Conservation (phyloP, 2,888 invertebrate genomes). For the Slavum lentiscoides region DNA sequence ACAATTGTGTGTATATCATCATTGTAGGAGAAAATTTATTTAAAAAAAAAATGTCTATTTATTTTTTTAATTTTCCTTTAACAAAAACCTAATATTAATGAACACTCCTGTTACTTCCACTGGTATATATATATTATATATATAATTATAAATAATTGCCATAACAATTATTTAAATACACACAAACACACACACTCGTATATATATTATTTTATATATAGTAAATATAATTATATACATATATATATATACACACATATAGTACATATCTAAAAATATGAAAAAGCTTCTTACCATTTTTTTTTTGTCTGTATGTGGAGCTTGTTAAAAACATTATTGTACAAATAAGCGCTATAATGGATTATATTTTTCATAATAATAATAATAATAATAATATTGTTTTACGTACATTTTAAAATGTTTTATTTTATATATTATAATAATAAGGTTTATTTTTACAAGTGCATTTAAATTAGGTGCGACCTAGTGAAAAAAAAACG, state of each 20-base stretch:
- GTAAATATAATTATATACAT: not conserved
- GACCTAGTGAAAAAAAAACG: constrained; percentile 56
- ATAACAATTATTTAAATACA: constrained; percentile 21
- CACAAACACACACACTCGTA: not conserved
- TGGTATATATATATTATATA: constrained; percentile 41
- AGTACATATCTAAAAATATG: constrained; percentile 18
- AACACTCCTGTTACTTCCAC: constrained; percentile 53
- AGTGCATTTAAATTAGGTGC: constrained; percentile 51
- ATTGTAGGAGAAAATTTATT: constrained; percentile 48
- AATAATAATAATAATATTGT: constrained; percentile 39
- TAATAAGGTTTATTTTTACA: constrained; percentile 21
- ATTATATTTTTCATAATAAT: constrained; percentile 16
- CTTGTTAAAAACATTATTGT: constrained; percentile 20
- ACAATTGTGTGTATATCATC: constrained; percentile 22
- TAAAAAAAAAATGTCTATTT: constrained; percentile 35
- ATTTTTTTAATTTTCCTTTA: constrained; percentile 14
- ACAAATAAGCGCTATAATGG: constrained; percentile 28
- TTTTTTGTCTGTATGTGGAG: not conserved
- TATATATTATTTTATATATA: not conserved
- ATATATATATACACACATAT: constrained; percentile 1
- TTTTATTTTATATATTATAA: not conserved
- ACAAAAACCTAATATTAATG: constrained; percentile 48
- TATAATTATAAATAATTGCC: constrained; percentile 30
- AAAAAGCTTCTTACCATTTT: constrained; percentile 41
- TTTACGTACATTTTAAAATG: constrained; percentile 10